Percentiles rank a stretch among this genome's conserved stretches.
These are phyloP conservation scores for Apogon hyalosoma DNA, from an alignment of 2,797 vertebrate species.

Conservation along the genomic window DNA sequence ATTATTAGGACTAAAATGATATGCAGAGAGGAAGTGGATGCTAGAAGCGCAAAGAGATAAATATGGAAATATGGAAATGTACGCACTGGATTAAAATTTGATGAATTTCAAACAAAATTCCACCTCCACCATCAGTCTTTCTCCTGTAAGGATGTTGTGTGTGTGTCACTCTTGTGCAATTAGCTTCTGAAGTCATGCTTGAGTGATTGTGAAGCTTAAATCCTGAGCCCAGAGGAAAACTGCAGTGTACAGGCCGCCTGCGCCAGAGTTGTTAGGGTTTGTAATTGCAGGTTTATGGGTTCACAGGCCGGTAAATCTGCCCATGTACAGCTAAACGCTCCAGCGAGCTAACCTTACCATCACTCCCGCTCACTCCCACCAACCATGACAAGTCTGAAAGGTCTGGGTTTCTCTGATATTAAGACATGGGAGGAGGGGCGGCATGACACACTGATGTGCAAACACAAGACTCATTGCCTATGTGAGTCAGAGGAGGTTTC, in stretches of 20 bases:
- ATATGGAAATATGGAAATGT: slow-evolving; percentile 84
- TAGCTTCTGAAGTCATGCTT: slow-evolving; percentile 78
- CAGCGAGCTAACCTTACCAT: slow-evolving; percentile 67
- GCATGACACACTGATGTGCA: slow-evolving; percentile 23
- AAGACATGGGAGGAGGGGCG: slow-evolving; percentile 18
- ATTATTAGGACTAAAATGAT: slow-evolving; percentile 75
- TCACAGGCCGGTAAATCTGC: slow-evolving; percentile 77
- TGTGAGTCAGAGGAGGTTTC: slow-evolving; percentile 15
- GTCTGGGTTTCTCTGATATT: slow-evolving; percentile 58
- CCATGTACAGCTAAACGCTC: slow-evolving; percentile 75
- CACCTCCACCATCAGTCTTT: slow-evolving; percentile 68
- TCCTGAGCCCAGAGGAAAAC: slow-evolving; percentile 69
- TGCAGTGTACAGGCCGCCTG: slow-evolving; percentile 55
- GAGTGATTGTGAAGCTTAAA: slow-evolving; percentile 77
- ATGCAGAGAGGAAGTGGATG: slow-evolving; percentile 70
- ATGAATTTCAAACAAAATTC: slow-evolving; percentile 82
- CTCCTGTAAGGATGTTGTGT: slow-evolving; percentile 55
- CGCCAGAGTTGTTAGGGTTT: slow-evolving; percentile 77
- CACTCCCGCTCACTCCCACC: slow-evolving; percentile 56
- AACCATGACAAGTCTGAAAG: slow-evolving; percentile 58
- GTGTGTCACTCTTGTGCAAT: slow-evolving; percentile 78
- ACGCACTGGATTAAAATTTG: slow-evolving; percentile 78
- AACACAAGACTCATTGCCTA: neutral
- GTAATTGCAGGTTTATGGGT: slow-evolving; percentile 82
- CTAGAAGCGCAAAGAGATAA: slow-evolving; percentile 71